Conservation (phyloP, 2,888 invertebrate species). For the Noctua janthina region DNA sequence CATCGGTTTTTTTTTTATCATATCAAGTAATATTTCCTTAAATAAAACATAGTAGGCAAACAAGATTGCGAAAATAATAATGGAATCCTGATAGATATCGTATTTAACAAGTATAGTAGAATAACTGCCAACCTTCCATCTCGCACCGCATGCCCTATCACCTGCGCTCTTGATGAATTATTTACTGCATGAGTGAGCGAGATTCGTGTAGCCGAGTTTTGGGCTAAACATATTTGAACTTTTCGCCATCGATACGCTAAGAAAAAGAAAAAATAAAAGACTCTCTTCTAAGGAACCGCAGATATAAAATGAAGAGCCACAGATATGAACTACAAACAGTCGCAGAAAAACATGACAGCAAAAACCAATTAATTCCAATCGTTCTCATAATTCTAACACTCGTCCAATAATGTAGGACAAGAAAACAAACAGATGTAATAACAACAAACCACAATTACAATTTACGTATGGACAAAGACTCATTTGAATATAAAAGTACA, state of each 20-base stretch:
- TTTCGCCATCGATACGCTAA: too few relatives aligned
- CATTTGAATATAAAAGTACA: conserved; percentile 85
- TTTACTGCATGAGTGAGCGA: too few relatives aligned
- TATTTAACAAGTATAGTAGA: neutral
- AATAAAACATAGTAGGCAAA: neutral
- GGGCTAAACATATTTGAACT: too few relatives aligned
- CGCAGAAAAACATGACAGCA: conserved; percentile 23
- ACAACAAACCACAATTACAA: conserved; percentile 69
- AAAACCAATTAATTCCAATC: conserved; percentile 44
- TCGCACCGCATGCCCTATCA: too few relatives aligned
- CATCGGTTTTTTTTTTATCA: too few relatives aligned
- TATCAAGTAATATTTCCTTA: neutral
- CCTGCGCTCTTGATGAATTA: too few relatives aligned
- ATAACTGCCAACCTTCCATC: neutral
- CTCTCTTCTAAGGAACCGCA: neutral
- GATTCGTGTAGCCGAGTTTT: too few relatives aligned
- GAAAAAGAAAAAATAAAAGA: neutral
- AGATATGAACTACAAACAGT: neutral
- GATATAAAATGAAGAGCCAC: neutral
- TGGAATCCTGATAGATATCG: neutral
- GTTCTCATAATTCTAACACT: conserved; percentile 67
- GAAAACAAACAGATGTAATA: conserved; percentile 62
- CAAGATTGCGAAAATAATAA: neutral
- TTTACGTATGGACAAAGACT: conserved; percentile 81
- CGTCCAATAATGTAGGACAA: conserved; percentile 66